Conservation (phyloP, 2,797 vertebrate species). For the Scomberomorus guttatus region DNA sequence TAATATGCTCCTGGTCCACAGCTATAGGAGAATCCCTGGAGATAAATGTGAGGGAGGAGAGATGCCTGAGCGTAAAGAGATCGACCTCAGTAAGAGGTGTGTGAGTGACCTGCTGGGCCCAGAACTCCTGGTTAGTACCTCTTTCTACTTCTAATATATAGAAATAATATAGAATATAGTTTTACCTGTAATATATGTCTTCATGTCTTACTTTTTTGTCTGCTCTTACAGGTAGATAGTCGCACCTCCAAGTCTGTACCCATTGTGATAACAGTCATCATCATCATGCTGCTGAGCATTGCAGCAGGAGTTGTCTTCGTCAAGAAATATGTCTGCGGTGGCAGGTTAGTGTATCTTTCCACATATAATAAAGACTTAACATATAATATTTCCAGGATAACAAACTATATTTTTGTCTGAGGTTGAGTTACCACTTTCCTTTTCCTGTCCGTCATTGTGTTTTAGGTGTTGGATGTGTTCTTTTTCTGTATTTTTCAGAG, state of each 20-base stretch:
- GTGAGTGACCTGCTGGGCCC: constrained; percentile 88
- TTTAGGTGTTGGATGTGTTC: neutral
- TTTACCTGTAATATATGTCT: neutral
- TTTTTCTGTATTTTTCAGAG: neutral
- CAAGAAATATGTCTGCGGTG: constrained; percentile 96
- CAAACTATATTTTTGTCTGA: neutral
- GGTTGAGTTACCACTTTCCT: neutral
- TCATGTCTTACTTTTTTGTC: neutral
- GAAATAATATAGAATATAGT: no score
- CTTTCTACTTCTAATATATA: neutral
- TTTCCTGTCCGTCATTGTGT: neutral
- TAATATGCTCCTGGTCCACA: constrained; percentile 64
- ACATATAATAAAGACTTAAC: neutral
- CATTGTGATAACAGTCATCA: constrained; percentile 87
- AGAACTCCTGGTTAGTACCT: constrained; percentile 78
- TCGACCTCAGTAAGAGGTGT: constrained; percentile 92
- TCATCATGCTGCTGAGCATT: constrained; percentile 85
- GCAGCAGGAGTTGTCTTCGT: constrained; percentile 88
- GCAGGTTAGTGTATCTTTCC: constrained; percentile 86
- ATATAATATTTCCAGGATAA: neutral
- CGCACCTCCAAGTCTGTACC: constrained; percentile 83
- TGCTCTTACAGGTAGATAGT: constrained; percentile 59
- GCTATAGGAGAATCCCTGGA: constrained; percentile 96
- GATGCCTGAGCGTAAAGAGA: constrained; percentile 86
- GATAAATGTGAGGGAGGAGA: constrained; percentile 92